Percentiles rank a stretch among this genome's conserved stretches.
These are phyloP conservation scores for Stenodema calcarata DNA, from an alignment of 2,888 invertebrate genomes.

Conservation along the genomic window DNA sequence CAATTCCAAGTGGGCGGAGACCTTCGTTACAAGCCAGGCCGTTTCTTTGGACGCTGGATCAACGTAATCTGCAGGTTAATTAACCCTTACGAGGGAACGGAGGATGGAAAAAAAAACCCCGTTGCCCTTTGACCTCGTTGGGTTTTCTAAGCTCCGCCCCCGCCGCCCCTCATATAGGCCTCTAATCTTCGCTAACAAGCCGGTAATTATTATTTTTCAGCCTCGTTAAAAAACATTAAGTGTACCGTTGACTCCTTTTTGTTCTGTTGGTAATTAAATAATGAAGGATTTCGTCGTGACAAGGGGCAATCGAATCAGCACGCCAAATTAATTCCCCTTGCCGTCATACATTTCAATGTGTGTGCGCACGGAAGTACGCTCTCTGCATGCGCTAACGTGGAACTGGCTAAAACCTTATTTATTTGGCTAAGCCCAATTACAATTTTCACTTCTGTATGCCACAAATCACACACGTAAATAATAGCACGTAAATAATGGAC, in stretches of 20 bases:
- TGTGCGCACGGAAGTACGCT: no score
- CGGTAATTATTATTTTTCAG: conserved; percentile 8
- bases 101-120: neutral
- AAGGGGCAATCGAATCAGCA: no score
- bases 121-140: neutral
- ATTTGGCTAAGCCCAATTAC: no score
- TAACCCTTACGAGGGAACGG: neutral
- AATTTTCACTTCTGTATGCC: no score
- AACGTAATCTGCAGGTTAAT: conserved; percentile 15
- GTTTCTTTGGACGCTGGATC: neutral
- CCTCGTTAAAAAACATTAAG: neutral
- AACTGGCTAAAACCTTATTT: no score
- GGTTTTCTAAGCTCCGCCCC: neutral
- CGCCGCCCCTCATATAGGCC: neutral
- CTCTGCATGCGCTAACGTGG: no score
- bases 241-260: neutral
- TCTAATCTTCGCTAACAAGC: conserved; percentile 12
- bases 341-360: no score
- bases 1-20: neutral
- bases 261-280: neutral
- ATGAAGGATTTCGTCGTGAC: no score
- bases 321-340: no score
- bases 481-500: no score
- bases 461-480: no score
- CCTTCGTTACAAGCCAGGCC: neutral